Evolutionary conservation across 2,888 invertebrate species (phyloP), one percentile per base, ranked within the genome.

Genomic region (Hyposoter dolosus): DNA sequence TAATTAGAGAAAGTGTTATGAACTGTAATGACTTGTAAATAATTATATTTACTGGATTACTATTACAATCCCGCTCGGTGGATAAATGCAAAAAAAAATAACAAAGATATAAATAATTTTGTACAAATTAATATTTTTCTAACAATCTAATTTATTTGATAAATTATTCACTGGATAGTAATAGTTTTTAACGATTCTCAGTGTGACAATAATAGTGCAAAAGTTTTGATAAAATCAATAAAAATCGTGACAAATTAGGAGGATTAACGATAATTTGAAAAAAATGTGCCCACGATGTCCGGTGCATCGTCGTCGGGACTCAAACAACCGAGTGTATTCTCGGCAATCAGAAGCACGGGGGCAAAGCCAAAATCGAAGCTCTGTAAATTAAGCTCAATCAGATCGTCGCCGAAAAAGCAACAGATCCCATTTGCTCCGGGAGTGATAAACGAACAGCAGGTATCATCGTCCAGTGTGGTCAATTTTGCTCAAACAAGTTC

Each of bases 361-460:
- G 85, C 93, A 3, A 93, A 90, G 76, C 92, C 92, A 6, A 93
- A 92, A 71, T 90, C 89, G 19, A 91, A 88, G 68, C 85, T 88
- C 19, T 87, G 87, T 19, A 90, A 90, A 86, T 65, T 92, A 85
- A 88, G 89, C 5, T 86, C 91, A 1, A 79, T 89, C 0, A 90
- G 88, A 47, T 89, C 89, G 9, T 86, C 88, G 35, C 87, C 87
- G 6, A 89, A 88, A 40, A 88, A 86, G 69, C 89, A 89, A 35
- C 88, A 90, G 17, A 69, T 40, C 3, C 35, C 76, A 28, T 63
- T 69, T 47, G 43, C 85, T 6, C 10, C 82, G 3, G 69, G 82
- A 6, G 53, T n/a, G 43, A 56, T 66, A 66, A 80, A 15, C 71
- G 69, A 83, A 1, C 87, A 84, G 68, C 87, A 84, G 68, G 32